Conservation (phyloP, 2,113 vertebrate genomes). For the Quiscalus mexicanus region DNA sequence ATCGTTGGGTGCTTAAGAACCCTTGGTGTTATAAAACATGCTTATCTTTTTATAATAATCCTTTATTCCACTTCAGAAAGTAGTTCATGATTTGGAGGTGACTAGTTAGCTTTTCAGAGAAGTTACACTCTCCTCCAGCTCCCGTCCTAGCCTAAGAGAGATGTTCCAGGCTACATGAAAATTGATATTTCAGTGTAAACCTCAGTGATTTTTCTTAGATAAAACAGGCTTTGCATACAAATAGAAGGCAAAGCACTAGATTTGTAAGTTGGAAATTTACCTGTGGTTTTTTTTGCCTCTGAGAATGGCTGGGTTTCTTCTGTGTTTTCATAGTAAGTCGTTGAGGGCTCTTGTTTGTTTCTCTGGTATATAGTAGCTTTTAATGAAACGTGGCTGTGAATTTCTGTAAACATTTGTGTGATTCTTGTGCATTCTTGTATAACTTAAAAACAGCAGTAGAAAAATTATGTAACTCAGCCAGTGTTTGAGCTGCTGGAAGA, state of each 20-base stretch:
- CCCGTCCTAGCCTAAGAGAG: accelerated
- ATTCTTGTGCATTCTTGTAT: background rate
- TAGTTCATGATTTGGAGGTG: background rate
- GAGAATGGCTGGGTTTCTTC: background rate
- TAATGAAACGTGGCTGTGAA: background rate
- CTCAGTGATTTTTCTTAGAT: background rate
- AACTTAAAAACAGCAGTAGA: background rate
- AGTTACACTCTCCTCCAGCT: background rate
- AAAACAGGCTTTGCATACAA: background rate
- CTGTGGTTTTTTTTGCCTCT: background rate
- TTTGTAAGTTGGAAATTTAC: background rate
- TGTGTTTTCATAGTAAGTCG: background rate
- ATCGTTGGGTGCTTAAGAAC: background rate
- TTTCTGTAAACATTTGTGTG: background rate
- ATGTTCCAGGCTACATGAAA: background rate
- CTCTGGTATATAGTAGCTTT: background rate
- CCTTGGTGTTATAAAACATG: background rate
- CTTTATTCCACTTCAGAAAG: background rate
- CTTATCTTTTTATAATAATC: background rate
- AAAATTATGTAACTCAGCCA: background rate
- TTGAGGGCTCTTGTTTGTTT: background rate
- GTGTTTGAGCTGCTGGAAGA: background rate
- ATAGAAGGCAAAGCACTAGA: background rate
- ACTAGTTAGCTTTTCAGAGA: background rate
- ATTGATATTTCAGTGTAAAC: background rate